Conservation (phyloP, 2,888 invertebrate genomes). For the Pseudoips prasinana region DNA sequence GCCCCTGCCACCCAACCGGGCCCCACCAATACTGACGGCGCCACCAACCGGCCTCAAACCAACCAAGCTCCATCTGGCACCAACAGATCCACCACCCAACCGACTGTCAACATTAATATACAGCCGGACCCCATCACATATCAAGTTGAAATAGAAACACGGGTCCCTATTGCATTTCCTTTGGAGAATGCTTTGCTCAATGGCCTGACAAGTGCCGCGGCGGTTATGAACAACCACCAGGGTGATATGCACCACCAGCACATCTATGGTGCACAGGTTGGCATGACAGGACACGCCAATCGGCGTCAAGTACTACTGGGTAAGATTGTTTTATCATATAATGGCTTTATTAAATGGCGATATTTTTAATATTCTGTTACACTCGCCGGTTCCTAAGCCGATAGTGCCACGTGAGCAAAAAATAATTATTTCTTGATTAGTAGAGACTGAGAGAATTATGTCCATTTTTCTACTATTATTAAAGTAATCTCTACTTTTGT, state of each 20-base stretch:
- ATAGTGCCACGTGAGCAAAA: too few species aligned
- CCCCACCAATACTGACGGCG: conserved; percentile 2
- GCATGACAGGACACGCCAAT: conserved; percentile 26
- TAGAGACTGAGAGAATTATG: too few species aligned
- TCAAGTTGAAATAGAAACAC: conserved; percentile 62
- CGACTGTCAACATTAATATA: conserved; percentile 44
- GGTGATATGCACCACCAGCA: conserved; percentile 19
- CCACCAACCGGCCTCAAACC: conserved; percentile 13
- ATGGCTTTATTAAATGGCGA: too few species aligned
- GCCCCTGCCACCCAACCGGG: background rate
- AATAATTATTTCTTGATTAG: too few species aligned
- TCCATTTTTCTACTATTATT: too few species aligned
- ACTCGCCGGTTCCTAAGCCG: too few species aligned
- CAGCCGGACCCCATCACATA: conserved; percentile 51
- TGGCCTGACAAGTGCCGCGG: conserved; percentile 34
- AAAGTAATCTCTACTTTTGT: conserved; percentile 22
- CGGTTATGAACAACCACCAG: conserved; percentile 12
- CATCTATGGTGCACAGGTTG: conserved; percentile 9
- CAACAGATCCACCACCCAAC: conserved; percentile 46
- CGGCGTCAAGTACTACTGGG: conserved; percentile 48
- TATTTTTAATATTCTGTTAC: too few species aligned
- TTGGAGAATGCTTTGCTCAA: conserved; percentile 46
- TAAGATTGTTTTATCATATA: too few species aligned
- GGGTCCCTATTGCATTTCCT: conserved; percentile 55
- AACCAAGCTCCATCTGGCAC: conserved; percentile 18